Evolutionary conservation across 2,113 vertebrate species (phyloP), one percentile per base, ranked within the genome.

Genomic region (Platysteira castanea): DNA sequence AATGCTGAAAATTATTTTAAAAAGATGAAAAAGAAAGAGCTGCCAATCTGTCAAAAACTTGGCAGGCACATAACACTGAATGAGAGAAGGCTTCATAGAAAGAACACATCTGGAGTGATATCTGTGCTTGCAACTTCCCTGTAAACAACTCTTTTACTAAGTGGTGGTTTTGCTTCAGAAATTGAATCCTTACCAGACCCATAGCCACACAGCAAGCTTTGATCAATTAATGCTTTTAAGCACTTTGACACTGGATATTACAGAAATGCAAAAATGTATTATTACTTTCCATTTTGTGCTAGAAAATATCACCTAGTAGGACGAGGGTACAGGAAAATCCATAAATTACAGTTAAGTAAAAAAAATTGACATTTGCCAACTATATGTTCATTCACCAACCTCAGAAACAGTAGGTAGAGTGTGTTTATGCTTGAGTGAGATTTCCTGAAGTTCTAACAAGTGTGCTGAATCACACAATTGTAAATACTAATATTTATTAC

Each of bases 81-180:
- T 60, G 39, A 67, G 30, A 93, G 50, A 82, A 69, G 31, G 30
- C 63, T 90, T 87, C 50, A 9, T 11, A 85, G 78, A 94, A 85
- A 37, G 57, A 94, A 87, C 61, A 91, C 75, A 89, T 91, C 89
- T 97, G 91, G 84, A 93, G 30, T 10, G 19, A 1, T 94, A 96
- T 57, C 84, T 87, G 31, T 39, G 67, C 75, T 84, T 92, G 49
- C 57, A 87, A 78, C 35, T 41, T 60, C 53, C 82, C 52, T 78
- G 28, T 93, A 94, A 87, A 94, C 84, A 91, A 44, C 31, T 87
- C 47, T 84, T 47, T 33, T 17, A 41, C 26, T 80, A 87, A 76
- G 49, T 24, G 41, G 71, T 19, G 16, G 37, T 19, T 95, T 92
- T 74, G 56, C 64, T 81, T 82, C 73, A 84, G 50, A 73, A 95